Percentiles rank a stretch among this genome's conserved stretches.
phyloP scores from a whole-genome alignment of 2,888 invertebrate genomes.

The Mesorhabditis sp. region DNA sequence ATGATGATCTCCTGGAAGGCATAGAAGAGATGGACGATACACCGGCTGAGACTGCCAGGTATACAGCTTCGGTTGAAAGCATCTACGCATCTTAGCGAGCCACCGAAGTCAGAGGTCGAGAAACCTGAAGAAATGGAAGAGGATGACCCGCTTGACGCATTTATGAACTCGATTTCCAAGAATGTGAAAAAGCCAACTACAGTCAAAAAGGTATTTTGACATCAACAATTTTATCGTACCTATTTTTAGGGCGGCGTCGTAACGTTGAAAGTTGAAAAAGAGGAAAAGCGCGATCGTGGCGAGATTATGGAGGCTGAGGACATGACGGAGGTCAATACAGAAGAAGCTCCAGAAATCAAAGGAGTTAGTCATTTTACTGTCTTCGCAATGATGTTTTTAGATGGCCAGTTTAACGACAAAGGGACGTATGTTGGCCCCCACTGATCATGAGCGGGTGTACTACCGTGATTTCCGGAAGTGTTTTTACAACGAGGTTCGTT shows the following conservation, averaged over 20 bases:
- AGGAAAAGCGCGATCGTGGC: constrained; percentile 22
- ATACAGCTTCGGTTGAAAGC: background rate
- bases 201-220: background rate
- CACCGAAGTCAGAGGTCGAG: constrained; percentile 10
- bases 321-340: constrained; percentile 66
- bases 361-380: constrained; percentile 69
- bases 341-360: constrained; percentile 97
- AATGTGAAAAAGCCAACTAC: constrained; percentile 16
- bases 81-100: background rate
- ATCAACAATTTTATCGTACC: background rate
- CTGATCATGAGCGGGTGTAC: constrained; percentile 80
- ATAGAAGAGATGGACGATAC: constrained; percentile 3
- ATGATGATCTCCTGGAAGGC: constrained; percentile 24
- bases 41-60: background rate
- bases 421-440: constrained; percentile 69
- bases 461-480: constrained; percentile 86
- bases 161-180: constrained; percentile 70
- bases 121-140: constrained; percentile 20
- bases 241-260: background rate
- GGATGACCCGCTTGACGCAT: constrained; percentile 91
- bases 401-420: constrained; percentile 35
- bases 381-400: constrained; percentile 47
- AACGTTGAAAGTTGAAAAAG: constrained; percentile 2
- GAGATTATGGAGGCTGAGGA: constrained; percentile 19
- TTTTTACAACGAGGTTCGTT: constrained; percentile 82